These are phyloP conservation scores for Plectrocnemia conspersa DNA, from an alignment of 1,140 invertebrate species.

Conservation along the genomic window DNA sequence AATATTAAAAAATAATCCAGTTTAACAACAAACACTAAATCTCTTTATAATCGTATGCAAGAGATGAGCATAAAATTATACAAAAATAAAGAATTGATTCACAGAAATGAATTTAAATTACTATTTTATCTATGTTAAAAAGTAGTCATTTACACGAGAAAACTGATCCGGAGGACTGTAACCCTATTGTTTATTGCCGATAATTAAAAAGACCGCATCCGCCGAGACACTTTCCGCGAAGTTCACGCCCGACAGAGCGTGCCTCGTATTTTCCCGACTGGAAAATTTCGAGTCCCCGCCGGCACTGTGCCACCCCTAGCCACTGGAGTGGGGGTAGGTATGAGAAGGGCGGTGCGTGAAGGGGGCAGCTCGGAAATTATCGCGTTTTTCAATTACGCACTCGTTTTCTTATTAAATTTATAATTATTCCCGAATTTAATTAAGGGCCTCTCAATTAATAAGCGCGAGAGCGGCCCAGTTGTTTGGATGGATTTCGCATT, in stretches of 20 bases:
- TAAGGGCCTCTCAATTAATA: slow-evolving; percentile 37
- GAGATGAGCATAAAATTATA: too few relatives aligned
- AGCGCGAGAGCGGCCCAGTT: slow-evolving; percentile 19
- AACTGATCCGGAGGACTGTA: too few relatives aligned
- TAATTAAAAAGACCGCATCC: background rate
- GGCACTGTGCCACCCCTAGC: background rate
- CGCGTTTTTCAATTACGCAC: slow-evolving; percentile 34
- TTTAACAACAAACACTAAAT: too few relatives aligned
- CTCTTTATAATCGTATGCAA: too few relatives aligned
- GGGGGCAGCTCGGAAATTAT: slow-evolving; percentile 15
- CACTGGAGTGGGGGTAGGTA: background rate
- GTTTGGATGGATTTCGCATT: slow-evolving; percentile 35
- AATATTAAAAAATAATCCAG: too few relatives aligned
- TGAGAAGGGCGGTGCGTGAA: background rate
- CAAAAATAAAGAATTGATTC: too few relatives aligned
- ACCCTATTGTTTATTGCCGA: background rate
- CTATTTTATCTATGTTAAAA: too few relatives aligned
- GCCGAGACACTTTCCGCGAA: background rate
- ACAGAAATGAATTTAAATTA: too few relatives aligned
- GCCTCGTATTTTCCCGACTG: slow-evolving; percentile 12
- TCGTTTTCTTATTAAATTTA: slow-evolving; percentile 37
- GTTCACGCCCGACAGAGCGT: background rate
- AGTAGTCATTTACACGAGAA: too few relatives aligned
- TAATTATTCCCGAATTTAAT: slow-evolving; percentile 37
- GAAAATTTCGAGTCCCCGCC: slow-evolving; percentile 12